Evolutionary conservation across 2,113 vertebrate species (phyloP).

Genomic region (Monarcha castaneiventris): DNA sequence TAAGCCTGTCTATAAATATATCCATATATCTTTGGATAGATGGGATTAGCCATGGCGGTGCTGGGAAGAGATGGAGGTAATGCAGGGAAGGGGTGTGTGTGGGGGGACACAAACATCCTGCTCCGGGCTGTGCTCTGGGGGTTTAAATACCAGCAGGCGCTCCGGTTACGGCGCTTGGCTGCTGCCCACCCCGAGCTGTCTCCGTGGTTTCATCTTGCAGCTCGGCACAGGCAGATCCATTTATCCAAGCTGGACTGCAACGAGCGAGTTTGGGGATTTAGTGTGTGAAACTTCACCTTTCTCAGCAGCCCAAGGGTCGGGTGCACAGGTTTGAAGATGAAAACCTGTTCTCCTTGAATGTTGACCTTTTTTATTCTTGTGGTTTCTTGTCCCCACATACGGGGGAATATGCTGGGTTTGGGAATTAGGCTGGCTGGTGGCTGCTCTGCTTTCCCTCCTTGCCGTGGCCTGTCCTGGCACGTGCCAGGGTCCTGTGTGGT

Average conservation of each 20-base stretch:
- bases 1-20: background rate
- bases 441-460: background rate
- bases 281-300: background rate
- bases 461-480: fast-evolving
- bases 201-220: constrained; percentile 22
- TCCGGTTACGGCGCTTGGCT: constrained; percentile 5
- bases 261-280: fast-evolving
- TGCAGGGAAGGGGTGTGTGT: background rate
- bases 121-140: background rate
- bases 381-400: background rate
- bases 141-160: background rate
- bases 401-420: background rate
- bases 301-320: background rate
- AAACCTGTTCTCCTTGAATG: background rate
- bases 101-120: background rate
- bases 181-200: background rate
- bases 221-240: background rate
- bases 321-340: background rate
- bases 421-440: background rate
- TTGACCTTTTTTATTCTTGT: background rate
- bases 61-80: background rate
- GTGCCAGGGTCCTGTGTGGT: fast-evolving
- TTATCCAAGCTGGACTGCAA: background rate
- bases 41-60: background rate
- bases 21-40: background rate